Conservation (phyloP, 2,888 invertebrate genomes). For the Phaonia tiefii region DNA sequence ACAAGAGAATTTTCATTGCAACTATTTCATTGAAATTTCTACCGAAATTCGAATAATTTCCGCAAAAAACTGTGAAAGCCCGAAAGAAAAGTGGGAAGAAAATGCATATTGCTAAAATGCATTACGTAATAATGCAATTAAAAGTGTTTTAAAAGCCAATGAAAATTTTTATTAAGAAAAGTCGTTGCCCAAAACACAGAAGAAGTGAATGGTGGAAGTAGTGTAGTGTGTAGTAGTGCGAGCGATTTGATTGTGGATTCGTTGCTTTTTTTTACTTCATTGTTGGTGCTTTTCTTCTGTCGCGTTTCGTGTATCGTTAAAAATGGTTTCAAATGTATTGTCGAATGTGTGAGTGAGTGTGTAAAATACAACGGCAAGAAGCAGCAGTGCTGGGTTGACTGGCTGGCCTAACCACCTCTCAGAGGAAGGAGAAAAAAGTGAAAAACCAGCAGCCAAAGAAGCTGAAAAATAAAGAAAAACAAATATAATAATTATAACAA, state of each 20-base stretch:
- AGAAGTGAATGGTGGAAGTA: constrained; percentile 48
- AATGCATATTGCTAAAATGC: constrained; percentile 67
- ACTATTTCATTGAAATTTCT: constrained; percentile 58
- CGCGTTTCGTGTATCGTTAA: neutral
- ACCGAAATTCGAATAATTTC: constrained; percentile 60
- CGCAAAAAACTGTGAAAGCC: constrained; percentile 67
- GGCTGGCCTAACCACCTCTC: constrained; percentile 58
- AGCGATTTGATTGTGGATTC: constrained; percentile 59
- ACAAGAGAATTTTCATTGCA: constrained; percentile 66
- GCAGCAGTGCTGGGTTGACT: constrained; percentile 64
- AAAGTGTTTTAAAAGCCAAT: constrained; percentile 63
- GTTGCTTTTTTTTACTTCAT: constrained; percentile 49
- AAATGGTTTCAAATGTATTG: constrained; percentile 39
- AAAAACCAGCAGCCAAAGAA: constrained; percentile 48
- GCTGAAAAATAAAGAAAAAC: constrained; percentile 36
- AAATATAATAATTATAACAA: constrained; percentile 32
- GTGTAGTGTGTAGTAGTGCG: constrained; percentile 40
- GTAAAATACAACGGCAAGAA: constrained; percentile 51
- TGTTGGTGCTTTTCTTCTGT: constrained; percentile 41
- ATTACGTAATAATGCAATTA: constrained; percentile 71
- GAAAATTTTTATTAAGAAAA: constrained; percentile 57
- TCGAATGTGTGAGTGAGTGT: constrained; percentile 45
- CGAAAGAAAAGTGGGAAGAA: constrained; percentile 61
- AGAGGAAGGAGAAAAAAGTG: constrained; percentile 43
- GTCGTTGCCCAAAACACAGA: constrained; percentile 59